Evolutionary conservation across 2,797 vertebrate genomes (phyloP).

Genomic region (Mallotus villosus): DNA sequence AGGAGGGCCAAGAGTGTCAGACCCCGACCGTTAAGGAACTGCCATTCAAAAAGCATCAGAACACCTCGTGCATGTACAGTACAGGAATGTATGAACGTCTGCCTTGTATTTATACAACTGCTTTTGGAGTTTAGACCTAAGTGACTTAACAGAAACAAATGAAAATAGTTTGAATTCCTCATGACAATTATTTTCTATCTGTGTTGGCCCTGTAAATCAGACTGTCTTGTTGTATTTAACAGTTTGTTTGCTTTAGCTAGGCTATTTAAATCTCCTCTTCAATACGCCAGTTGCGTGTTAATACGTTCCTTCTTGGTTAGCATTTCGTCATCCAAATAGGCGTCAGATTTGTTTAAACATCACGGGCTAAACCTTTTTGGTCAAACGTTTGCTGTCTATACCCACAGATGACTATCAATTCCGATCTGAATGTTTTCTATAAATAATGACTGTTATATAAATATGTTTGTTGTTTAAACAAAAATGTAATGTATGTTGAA

Average conservation of each 20-base stretch:
- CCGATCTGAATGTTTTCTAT: not conserved
- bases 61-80: constrained; percentile 47
- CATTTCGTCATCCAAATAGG: not conserved
- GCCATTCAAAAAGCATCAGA: constrained; percentile 8
- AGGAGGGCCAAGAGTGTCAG: constrained; percentile 16
- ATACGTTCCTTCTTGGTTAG: not conserved
- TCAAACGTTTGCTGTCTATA: not conserved
- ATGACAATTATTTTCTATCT: constrained; percentile 34
- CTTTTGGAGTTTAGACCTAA: constrained; percentile 50
- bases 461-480: too few relatives aligned
- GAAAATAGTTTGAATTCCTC: constrained; percentile 64
- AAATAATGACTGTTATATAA: too few relatives aligned
- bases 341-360: not conserved
- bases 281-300: not conserved
- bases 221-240: constrained; percentile 22
- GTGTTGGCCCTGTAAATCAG: constrained; percentile 27
- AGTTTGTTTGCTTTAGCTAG: constrained; percentile 43
- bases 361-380: not conserved
- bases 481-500: too few relatives aligned
- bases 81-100: constrained; percentile 26
- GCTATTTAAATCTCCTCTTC: constrained; percentile 6
- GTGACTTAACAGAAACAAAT: constrained; percentile 71
- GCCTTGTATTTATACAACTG: constrained; percentile 58
- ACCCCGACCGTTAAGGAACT: constrained; percentile 36
- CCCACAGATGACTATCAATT: not conserved